Evolutionary conservation across 2,797 vertebrate species (phyloP).

Genomic region (Hoplostethus atlanticus): DNA sequence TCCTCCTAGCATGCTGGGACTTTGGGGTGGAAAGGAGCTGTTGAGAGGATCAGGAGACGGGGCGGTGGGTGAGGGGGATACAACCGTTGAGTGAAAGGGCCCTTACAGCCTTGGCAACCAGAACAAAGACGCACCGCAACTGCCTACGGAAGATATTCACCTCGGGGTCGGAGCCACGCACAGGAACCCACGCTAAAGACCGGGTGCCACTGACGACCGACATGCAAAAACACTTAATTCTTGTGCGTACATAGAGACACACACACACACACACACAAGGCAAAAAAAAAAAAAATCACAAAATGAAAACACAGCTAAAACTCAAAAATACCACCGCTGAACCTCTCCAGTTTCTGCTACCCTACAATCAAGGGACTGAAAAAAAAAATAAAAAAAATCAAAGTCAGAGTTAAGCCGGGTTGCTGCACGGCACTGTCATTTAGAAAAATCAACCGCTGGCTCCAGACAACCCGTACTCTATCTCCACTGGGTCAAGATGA

Average conservation of each 20-base stretch:
- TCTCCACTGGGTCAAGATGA: constrained; percentile 22
- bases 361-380: constrained; percentile 63
- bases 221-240: not conserved
- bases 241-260: not conserved
- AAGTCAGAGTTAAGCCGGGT: constrained; percentile 54
- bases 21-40: constrained; percentile 16
- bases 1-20: constrained; percentile 31
- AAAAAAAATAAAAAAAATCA: constrained; percentile 45
- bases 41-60: constrained; percentile 20
- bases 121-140: constrained; percentile 51
- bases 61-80: constrained; percentile 34
- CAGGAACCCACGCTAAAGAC: not conserved
- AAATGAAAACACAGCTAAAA: constrained; percentile 34
- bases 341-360: constrained; percentile 42
- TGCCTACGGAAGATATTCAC: constrained; percentile 24
- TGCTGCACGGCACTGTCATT: constrained; percentile 54
- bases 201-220: constrained; percentile 14
- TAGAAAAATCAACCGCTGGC: constrained; percentile 52
- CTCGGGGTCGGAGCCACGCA: constrained; percentile 14
- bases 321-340: constrained; percentile 49
- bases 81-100: constrained; percentile 41
- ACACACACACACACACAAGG: no score
- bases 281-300: constrained; percentile 12
- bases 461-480: constrained; percentile 34
- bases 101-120: constrained; percentile 52